These are phyloP conservation scores for Pollenia labialis DNA, from an alignment of 2,888 invertebrate genomes.

Conservation along the genomic window DNA sequence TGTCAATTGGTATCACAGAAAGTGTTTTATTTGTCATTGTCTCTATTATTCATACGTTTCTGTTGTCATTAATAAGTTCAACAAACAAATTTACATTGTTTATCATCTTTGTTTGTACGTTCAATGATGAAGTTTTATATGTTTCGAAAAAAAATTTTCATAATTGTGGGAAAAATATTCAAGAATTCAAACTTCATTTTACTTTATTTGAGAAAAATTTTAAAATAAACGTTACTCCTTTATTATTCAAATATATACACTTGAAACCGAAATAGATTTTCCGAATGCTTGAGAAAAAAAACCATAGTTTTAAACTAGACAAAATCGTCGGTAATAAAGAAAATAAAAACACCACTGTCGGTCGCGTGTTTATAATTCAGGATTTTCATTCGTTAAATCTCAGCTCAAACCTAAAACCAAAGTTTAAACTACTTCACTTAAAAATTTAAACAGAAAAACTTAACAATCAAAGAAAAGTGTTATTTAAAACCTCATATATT, in stretches of 20 bases:
- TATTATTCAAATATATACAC: no score
- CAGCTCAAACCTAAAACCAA: not conserved
- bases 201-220: no score
- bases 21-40: conserved; percentile 44
- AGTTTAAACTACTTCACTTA: not conserved
- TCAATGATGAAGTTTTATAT: conserved; percentile 29
- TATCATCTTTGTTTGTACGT: conserved; percentile 61
- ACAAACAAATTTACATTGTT: conserved; percentile 30
- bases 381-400: not conserved
- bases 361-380: not conserved
- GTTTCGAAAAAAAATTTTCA: not conserved
- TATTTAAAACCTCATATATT: conserved; percentile 13
- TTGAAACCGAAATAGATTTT: not conserved
- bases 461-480: not conserved
- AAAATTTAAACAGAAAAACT: not conserved
- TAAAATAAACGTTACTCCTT: no score
- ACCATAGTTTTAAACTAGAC: not conserved
- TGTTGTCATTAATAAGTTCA: not conserved
- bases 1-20: conserved; percentile 58
- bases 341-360: not conserved
- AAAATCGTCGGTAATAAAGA: not conserved
- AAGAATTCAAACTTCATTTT: conserved; percentile 3
- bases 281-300: conserved; percentile 55
- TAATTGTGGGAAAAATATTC: conserved; percentile 19
- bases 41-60: not conserved